Evolutionary conservation across 2,888 invertebrate species (phyloP), one percentile per base, ranked within the genome.

Genomic region (Epistrophe eligans): DNA sequence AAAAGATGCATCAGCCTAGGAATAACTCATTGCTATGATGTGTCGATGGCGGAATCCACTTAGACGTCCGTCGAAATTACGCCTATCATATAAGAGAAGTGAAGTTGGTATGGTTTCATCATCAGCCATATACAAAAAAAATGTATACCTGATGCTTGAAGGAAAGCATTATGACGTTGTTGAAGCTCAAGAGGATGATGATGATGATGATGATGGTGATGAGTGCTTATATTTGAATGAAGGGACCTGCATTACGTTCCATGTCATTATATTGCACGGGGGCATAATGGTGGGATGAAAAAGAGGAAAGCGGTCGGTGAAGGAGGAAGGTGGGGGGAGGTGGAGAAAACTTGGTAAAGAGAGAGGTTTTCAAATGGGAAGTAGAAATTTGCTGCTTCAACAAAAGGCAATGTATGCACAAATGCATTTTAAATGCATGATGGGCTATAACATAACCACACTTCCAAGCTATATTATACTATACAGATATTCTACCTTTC

Each of bases 11-110:
- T 40, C 73, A 67, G 38, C 50, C 11, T 35, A 17, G 43, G 57
- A 67, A 67, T 52, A 77, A 48, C 58, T 60, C 73, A 79, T 66
- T 55, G 45, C 45, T 48, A 62, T 79, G 76, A 70, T 79, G 84
- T 79, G 79, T 87, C 79, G 82, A 79, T 83, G 79, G 79, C 55
- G 76, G 71, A 83, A 87, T 87, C 87, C 76, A 87, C 83, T 87
- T 83, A 83, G 87, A 79, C 72, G 82, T 24, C 24, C 24, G 24
- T 74, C 76, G 32, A 87, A 83, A 87, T 79, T 87, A 79, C 83
- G 76, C 82, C 79, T 87, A 87, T 87, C 82, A 76, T 66, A 40
- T 62, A 60, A 48, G 24, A 13, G 81, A 66, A 60, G 74, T 72
- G 72, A 71, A 72, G 79, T 67, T 77, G 70, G 71, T 58, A 38